These are phyloP conservation scores for Dendrocincla tyrannina DNA, from an alignment of 2,797 vertebrate species.

Conservation along the genomic window DNA sequence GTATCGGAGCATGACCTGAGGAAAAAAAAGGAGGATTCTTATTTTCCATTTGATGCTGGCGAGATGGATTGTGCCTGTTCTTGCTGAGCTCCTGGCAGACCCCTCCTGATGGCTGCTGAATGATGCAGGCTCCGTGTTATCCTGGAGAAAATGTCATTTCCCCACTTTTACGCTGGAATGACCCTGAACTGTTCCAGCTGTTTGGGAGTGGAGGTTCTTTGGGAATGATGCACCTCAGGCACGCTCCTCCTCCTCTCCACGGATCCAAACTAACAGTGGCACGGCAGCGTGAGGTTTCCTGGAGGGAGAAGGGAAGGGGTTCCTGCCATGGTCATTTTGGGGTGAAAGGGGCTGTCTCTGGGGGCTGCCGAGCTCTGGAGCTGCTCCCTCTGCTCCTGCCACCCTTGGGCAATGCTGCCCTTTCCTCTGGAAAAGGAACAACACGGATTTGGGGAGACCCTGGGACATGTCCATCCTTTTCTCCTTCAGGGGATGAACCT, in stretches of 20 bases:
- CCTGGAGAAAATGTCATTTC: slow-evolving; percentile 32
- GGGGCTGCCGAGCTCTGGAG: background rate
- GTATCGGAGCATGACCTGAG: background rate
- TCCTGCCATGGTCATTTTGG: fast-evolving
- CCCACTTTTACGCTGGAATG: background rate
- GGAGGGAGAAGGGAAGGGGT: background rate
- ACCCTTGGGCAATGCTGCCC: background rate
- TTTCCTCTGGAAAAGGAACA: background rate
- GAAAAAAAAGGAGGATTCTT: background rate
- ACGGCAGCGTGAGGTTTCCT: fast-evolving
- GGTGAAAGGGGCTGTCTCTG: fast-evolving
- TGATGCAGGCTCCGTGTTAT: background rate
- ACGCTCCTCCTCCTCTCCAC: background rate
- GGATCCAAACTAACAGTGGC: background rate
- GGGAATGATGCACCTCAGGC: background rate
- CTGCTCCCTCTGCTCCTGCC: background rate
- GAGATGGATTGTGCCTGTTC: background rate
- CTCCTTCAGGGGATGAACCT: background rate
- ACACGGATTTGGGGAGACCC: background rate
- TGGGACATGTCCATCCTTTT: fast-evolving
- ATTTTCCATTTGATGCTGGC: background rate
- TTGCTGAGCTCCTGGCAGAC: background rate
- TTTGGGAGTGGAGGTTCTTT: background rate
- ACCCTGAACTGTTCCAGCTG: slow-evolving; percentile 37
- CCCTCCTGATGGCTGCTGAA: background rate